These are phyloP conservation scores for Gari tellinella DNA, from an alignment of 2,888 invertebrate genomes.

Conservation along the genomic window DNA sequence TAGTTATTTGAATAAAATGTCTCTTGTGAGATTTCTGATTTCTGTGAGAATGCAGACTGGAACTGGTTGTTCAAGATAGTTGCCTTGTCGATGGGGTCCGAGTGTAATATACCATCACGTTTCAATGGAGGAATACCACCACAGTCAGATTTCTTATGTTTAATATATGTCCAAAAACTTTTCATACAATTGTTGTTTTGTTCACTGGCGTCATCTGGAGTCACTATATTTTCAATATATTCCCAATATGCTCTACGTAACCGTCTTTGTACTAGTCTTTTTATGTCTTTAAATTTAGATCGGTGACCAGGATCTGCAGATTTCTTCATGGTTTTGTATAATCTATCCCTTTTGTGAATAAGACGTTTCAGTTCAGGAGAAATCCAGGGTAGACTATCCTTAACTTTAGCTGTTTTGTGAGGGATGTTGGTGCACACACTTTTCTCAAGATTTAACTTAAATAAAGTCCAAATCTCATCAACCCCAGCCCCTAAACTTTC, in stretches of 20 bases:
- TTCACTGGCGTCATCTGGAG: background rate
- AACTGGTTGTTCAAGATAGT: slow-evolving; percentile 19
- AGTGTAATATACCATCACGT: slow-evolving; percentile 4
- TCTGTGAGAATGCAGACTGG: slow-evolving; percentile 17
- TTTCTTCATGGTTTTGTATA: slow-evolving; percentile 23
- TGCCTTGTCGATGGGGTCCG: slow-evolving; percentile 16
- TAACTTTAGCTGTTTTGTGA: slow-evolving; percentile 26
- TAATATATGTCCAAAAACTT: slow-evolving; percentile 20
- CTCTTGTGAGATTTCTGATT: background rate
- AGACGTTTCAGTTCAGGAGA: slow-evolving; percentile 7
- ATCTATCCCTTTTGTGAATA: slow-evolving; percentile 1
- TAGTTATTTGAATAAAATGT: too few relatives aligned
- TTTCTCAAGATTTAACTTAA: background rate
- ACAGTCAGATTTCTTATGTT: slow-evolving; percentile 12
- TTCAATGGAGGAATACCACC: slow-evolving; percentile 6
- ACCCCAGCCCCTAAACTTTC: background rate
- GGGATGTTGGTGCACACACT: slow-evolving; percentile 16
- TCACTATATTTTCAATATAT: slow-evolving; percentile 11
- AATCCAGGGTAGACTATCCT: slow-evolving; percentile 39
- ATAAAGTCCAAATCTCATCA: slow-evolving; percentile 2
- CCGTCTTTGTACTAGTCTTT: slow-evolving; percentile 1
- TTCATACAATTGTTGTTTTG: background rate
- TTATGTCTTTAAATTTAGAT: slow-evolving; percentile 12
- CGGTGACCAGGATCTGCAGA: slow-evolving; percentile 6
- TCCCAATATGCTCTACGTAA: slow-evolving; percentile 28